phyloP scores from a whole-genome alignment of 2,888 invertebrate genomes.

The Amphipoea lucens region DNA sequence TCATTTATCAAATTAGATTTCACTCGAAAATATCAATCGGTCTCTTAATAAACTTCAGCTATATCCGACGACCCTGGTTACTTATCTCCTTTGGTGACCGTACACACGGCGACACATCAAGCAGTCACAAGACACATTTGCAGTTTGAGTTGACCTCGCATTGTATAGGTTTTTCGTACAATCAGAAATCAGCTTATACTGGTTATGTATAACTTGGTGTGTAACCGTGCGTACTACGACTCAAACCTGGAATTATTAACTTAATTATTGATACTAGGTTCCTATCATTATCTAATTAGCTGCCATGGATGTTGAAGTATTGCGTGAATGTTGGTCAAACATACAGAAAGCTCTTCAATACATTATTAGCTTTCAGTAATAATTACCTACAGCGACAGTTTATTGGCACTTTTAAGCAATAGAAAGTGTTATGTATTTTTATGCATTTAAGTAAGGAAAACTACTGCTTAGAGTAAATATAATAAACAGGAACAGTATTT shows the following conservation, averaged over 20 bases:
- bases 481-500: not conserved
- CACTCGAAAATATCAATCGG: too few species aligned
- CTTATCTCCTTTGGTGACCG: too few species aligned
- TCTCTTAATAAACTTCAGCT: too few species aligned
- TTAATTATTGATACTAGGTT: not conserved
- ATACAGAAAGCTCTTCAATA: not conserved
- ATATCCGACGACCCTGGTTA: too few species aligned
- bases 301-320: not conserved
- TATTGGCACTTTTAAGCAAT: not conserved
- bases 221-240: not conserved
- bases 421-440: not conserved
- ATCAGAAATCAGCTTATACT: not conserved
- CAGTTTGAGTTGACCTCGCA: not conserved
- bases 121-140: not conserved
- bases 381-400: not conserved
- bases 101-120: too few species aligned
- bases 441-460: too few species aligned
- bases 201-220: not conserved
- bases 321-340: not conserved
- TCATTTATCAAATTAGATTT: too few species aligned
- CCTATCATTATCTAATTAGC: constrained; percentile 10
- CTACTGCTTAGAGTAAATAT: not conserved
- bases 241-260: constrained; percentile 7
- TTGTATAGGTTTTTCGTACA: not conserved
- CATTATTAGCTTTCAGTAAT: not conserved